Conservation (phyloP, 2,888 invertebrate genomes). For the Andrena dorsata region DNA sequence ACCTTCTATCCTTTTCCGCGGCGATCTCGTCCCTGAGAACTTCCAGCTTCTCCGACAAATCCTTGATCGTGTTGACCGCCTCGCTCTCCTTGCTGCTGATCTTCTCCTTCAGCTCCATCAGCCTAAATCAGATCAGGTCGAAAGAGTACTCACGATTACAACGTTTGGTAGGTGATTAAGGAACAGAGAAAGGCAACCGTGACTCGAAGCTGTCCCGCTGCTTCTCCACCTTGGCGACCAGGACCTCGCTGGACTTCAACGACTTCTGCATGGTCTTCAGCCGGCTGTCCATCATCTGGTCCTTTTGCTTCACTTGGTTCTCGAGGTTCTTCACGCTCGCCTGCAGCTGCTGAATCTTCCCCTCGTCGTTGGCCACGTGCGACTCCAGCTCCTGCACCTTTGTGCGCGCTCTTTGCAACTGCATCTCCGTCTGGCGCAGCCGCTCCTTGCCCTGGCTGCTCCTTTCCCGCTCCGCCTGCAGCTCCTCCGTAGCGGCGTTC, state of each 20-base stretch:
- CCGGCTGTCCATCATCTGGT: slow-evolving; percentile 67
- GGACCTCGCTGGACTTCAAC: slow-evolving; percentile 73
- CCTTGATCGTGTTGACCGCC: slow-evolving; percentile 56
- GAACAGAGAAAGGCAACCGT: slow-evolving; percentile 66
- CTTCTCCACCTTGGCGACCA: slow-evolving; percentile 75
- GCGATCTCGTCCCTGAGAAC: slow-evolving; percentile 50
- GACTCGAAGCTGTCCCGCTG: slow-evolving; percentile 77
- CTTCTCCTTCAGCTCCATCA: slow-evolving; percentile 75
- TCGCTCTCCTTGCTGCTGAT: slow-evolving; percentile 72
- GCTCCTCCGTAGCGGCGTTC: slow-evolving; percentile 53
- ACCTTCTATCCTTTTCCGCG: slow-evolving; percentile 70
- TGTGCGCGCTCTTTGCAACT: slow-evolving; percentile 67
- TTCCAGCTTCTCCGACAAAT: slow-evolving; percentile 66
- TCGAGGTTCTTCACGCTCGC: slow-evolving; percentile 69
- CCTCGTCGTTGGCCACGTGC: slow-evolving; percentile 62
- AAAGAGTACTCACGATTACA: slow-evolving; percentile 3
- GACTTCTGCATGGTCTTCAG: slow-evolving; percentile 75
- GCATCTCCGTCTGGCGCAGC: slow-evolving; percentile 63
- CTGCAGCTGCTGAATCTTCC: slow-evolving; percentile 72
- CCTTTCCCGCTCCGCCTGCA: slow-evolving; percentile 69
- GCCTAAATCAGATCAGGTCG: slow-evolving; percentile 63
- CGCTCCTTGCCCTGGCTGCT: slow-evolving; percentile 67
- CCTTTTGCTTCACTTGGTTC: slow-evolving; percentile 75
- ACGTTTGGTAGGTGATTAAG: slow-evolving; percentile 9
- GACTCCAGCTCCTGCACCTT: slow-evolving; percentile 74